Evolutionary conservation across 2,888 invertebrate species (phyloP).

Genomic region (Nymphalis polychloros): DNA sequence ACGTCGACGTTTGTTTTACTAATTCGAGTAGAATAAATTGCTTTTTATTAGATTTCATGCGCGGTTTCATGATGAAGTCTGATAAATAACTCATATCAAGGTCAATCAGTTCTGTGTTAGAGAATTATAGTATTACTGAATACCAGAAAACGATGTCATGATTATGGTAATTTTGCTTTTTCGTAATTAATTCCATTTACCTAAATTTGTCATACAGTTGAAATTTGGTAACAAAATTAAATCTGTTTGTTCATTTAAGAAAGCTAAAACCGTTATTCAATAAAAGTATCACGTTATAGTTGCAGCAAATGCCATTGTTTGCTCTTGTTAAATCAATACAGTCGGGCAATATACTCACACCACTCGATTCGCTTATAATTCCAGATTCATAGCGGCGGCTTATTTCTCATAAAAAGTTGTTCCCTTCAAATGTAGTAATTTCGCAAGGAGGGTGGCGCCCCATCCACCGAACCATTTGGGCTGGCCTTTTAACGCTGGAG

Average conservation of each 20-base stretch:
- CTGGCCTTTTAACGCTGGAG: conserved; percentile 80
- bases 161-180: not conserved
- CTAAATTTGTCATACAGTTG: not conserved
- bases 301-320: conserved; percentile 27
- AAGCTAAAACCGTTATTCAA: conserved; percentile 20
- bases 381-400: conserved; percentile 78
- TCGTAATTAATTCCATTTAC: not conserved
- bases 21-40: conserved; percentile 17
- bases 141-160: not conserved
- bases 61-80: conserved; percentile 36
- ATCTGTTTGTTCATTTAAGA: not conserved
- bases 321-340: conserved; percentile 31
- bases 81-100: conserved; percentile 42
- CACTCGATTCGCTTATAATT: conserved; percentile 73
- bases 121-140: not conserved
- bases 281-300: conserved; percentile 21
- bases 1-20: conserved; percentile 25
- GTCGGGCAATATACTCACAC: conserved; percentile 48
- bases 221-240: not conserved
- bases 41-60: conserved; percentile 24
- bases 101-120: conserved; percentile 34
- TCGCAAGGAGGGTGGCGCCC: conserved; percentile 66
- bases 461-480: conserved; percentile 61
- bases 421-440: conserved; percentile 82
- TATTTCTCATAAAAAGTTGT: conserved; percentile 81